Base-by-base conservation (phyloP, 2,113 vertebrate genomes). In the Loxodonta africana region DNA sequence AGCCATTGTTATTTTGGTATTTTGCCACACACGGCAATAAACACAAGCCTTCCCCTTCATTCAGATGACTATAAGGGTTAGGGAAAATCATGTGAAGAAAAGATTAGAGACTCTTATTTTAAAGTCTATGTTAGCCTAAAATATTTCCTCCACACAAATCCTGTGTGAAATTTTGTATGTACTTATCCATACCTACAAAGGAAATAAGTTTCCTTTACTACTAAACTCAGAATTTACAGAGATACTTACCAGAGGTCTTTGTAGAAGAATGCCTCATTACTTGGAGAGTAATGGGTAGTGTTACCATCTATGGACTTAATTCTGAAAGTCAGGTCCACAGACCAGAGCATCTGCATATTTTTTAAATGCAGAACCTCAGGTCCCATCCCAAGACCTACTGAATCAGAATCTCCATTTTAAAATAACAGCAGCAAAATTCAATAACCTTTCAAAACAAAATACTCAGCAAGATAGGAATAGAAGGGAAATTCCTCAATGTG, bases 141-240 rank as follows among this genome's bases (percentile, higher is more conserved):
- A 88, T 73, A 41, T 88, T n/a, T n/a, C n/a, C n/a, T n/a, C 83
- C 81, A 60, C 53, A 76, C 41, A 88, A 73, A 88, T 83, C 10
- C 18, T 88, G 10, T 83, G 17, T 63, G 30, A 48, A 57, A 81
- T 73, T 71, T 88, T 88, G 14, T 65, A 23, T 41, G 33, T 92
- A 6, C 8, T 77, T 48, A 84, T 65, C 44, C 25, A 30, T 30
- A 84, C 17, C 73, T 28, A 76, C 30, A 76, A 84, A 37, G 25
- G 53, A 37, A 85, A 23, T 77, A 11, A 11, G 33, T 85, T 93
- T 14, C 28, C 60, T 53, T 65, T 71, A 48, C 65, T 63, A 14
- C 30, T 73, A 15, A 15, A 89, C 71, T 67, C 14, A 28, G 82
- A 85, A 51, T 77, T 37, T 57, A 57, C 44, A 51, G 41, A 77